Evolutionary conservation across 1,140 invertebrate species (phyloP).

Genomic region (Globodera rostochiensis): DNA sequence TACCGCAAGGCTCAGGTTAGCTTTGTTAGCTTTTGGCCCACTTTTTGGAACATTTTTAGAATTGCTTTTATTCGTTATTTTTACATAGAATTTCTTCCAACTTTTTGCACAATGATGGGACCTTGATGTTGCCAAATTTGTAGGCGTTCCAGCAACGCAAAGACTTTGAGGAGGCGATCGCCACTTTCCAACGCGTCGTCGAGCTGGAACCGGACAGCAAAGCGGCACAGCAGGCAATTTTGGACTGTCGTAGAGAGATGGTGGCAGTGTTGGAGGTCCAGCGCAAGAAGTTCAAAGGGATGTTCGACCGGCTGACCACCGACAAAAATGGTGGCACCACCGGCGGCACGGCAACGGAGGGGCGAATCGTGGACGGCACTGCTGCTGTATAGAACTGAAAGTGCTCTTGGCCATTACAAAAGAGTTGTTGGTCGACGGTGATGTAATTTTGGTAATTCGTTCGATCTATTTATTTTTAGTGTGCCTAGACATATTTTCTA

Average conservation of each 20-base stretch:
- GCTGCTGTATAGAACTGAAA: too few relatives aligned
- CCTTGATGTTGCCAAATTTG: background rate
- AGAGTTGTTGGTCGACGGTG: too few relatives aligned
- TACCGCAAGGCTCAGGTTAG: slow-evolving; percentile 81
- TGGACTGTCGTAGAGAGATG: slow-evolving; percentile 76
- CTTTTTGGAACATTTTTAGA: background rate
- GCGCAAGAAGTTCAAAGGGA: slow-evolving; percentile 86
- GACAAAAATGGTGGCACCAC: background rate
- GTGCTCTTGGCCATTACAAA: too few relatives aligned
- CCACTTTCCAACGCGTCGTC: slow-evolving; percentile 78
- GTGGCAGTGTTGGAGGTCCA: slow-evolving; percentile 79
- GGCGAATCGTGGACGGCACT: too few relatives aligned
- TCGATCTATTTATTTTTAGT: too few relatives aligned
- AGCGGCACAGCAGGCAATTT: slow-evolving; percentile 80
- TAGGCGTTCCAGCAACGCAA: slow-evolving; percentile 76
- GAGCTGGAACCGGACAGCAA: slow-evolving; percentile 78
- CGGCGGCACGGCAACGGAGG: background rate
- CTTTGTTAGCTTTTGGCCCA: slow-evolving; percentile 25
- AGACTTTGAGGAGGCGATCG: slow-evolving; percentile 78
- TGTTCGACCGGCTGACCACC: slow-evolving; percentile 75
- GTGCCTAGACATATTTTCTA: too few relatives aligned
- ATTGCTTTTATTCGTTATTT: background rate
- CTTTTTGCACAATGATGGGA: too few relatives aligned
- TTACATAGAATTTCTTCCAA: background rate
- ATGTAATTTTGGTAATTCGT: too few relatives aligned